Base-by-base conservation (phyloP, 2,113 vertebrate genomes). In the Probosciger aterrimus region DNA sequence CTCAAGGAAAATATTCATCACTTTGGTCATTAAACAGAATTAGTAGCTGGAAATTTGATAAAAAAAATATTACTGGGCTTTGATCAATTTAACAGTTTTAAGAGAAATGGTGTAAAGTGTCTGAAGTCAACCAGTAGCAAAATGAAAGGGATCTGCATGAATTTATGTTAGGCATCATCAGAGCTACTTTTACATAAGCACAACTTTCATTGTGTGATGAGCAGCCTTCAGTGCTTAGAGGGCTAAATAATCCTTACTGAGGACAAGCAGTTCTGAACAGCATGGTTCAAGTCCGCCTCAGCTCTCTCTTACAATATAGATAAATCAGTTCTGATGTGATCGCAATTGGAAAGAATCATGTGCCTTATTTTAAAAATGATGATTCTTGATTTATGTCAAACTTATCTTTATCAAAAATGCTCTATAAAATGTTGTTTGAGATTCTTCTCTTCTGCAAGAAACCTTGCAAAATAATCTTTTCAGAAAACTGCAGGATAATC, bases 11-110 rank as follows among this genome's bases (percentile, higher is more conserved):
- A 78, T 74, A 43, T 27, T 95, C 31, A 75, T 67, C 23, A 2
- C 17, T 7, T 90, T 94, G 52, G 78, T 95, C 65, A 96, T 91
- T 67, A 93, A 78, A 83, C 8, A 83, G 15, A 96, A 90, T 83
- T 78, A 84, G 9, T 74, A 75, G 15, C 25, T 73, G 31, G 78
- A 94, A 73, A 47, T 82, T 10, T 65, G 52, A 64, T 73, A 27
- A 93, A 93, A 95, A 35, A 69, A 57, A 57, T 41, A 63, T 71
- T 74, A 67, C 14, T n/a, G 23, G 11, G 7, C 70, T 91, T 91
- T 91, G 78, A 88, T 93, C 39, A 69, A 44, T 67, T 63, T 47
- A 86, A 85, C 41, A 62, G 14, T 82, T 95, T 95, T 67, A 86
- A 95, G 30, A 80, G 37, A 85, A 96, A 82, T 60, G 70, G 30